Conservation (phyloP, 2,888 invertebrate genomes). For the Mythimna ferrago region DNA sequence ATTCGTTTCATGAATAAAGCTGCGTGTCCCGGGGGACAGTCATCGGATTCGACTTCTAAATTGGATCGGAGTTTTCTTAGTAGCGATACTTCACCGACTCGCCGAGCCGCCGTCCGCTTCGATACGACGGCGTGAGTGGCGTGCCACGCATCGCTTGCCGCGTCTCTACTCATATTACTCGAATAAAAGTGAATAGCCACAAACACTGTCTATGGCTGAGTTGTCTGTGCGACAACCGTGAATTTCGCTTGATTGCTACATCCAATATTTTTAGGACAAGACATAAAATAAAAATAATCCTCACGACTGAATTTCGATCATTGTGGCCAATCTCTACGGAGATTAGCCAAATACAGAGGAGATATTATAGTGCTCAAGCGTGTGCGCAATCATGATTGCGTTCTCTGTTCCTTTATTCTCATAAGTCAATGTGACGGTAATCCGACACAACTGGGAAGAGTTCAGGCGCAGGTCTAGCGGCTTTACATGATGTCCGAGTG, state of each 20-base stretch:
- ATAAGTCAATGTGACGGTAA: too few relatives aligned
- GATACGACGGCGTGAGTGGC: slow-evolving; percentile 64
- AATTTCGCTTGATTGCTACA: slow-evolving; percentile 58
- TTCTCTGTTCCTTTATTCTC: too few relatives aligned
- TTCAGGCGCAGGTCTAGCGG: too few relatives aligned
- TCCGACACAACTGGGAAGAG: too few relatives aligned
- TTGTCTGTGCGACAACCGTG: slow-evolving; percentile 52
- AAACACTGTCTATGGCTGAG: slow-evolving; percentile 39
- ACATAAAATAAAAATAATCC: too few relatives aligned
- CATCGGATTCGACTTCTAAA: slow-evolving; percentile 83
- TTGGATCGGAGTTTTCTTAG: slow-evolving; percentile 84
- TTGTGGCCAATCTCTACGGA: too few relatives aligned
- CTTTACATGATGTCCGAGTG: too few relatives aligned
- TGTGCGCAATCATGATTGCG: too few relatives aligned
- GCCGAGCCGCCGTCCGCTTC: slow-evolving; percentile 66
- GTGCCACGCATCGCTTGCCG: slow-evolving; percentile 65
- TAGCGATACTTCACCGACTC: slow-evolving; percentile 76
- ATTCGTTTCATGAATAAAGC: slow-evolving; percentile 84
- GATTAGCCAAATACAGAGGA: too few relatives aligned
- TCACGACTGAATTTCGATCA: too few relatives aligned
- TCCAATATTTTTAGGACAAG: slow-evolving; percentile 41
- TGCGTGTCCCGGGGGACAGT: slow-evolving; percentile 80
- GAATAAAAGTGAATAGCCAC: slow-evolving; percentile 58
- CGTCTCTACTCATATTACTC: slow-evolving; percentile 55
- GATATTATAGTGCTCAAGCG: too few relatives aligned